Evolutionary conservation across 2,888 invertebrate genomes (phyloP), one percentile per base, ranked within the genome.

Genomic region (Phyllotreta cruciferae): DNA sequence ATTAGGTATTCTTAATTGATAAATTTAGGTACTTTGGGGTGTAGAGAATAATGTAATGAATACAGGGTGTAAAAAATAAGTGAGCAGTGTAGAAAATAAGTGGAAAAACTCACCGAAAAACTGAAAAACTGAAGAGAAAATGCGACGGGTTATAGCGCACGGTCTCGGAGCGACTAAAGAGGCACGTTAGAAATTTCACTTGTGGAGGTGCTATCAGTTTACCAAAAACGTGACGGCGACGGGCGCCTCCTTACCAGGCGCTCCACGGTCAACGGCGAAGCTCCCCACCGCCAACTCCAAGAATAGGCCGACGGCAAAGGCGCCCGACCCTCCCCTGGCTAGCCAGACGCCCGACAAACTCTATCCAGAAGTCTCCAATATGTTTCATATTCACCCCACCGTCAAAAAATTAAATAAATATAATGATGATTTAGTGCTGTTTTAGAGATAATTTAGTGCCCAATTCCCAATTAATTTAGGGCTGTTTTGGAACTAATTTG

Each of bases 111-210:
- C 60, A 71, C 70, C 70, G 66, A 63, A 65, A 24, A 52, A 50
- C 57, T 35, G 57, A 55, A 57, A 55, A 10, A 47, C 60, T 13
- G 37, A 11, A 52, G 38, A 35, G 35, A 52, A 57, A 24, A 62
- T 60, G 24, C 24, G 14, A 65, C 60, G 68, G 68, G 64, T 70
- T 68, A 69, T 70, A 64, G 71, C 66, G 71, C 74, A 69, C 72
- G 75, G 75, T 74, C 73, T 71, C 71, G 66, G 75, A 75, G 75
- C 76, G 76, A 77, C 77, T 77, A 74, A 74, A 66, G 63, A 68
- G 13, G 42, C 35, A 42, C 60, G 52, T 53, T 52, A 52, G 14
- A 70, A 69, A 67, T 64, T 60, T 62, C 56, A 42, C 63, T 67
- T 56, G 62, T 57, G 71, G 73, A 71, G 74, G 73, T 72, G 75